phyloP scores from a whole-genome alignment of 2,888 invertebrate genomes.

The Agrypnus murinus region DNA sequence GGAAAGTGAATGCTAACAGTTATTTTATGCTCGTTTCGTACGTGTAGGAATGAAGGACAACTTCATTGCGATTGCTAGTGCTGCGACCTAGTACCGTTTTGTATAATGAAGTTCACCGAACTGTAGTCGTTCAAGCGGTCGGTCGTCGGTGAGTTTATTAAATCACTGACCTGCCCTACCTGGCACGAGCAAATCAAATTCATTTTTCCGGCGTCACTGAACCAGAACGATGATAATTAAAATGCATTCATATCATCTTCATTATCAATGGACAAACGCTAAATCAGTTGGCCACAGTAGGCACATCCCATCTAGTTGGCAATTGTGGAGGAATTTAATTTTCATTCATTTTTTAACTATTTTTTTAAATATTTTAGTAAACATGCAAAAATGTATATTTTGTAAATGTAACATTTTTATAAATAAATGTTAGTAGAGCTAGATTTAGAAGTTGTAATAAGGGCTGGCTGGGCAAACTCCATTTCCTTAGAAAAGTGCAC shows the following conservation, averaged over 20 bases:
- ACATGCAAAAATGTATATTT: too few species aligned
- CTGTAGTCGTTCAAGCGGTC: conserved; percentile 1
- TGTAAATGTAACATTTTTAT: too few species aligned
- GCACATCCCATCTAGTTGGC: conserved; percentile 4
- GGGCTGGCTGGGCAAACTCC: too few species aligned
- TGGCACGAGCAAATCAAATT: conserved; percentile 18
- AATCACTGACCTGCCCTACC: conserved; percentile 33
- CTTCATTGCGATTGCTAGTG: conserved; percentile 5
- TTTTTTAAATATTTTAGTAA: too few species aligned
- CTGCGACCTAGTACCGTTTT: conserved; percentile 18
- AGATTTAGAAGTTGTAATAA: too few species aligned
- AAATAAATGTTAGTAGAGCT: too few species aligned
- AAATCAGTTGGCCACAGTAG: not conserved
- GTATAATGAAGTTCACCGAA: conserved; percentile 24
- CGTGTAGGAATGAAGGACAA: conserved; percentile 15
- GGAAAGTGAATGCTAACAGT: conserved; percentile 17
- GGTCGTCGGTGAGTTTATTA: conserved; percentile 24
- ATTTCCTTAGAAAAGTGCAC: too few species aligned
- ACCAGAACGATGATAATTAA: conserved; percentile 29
- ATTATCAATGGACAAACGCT: not conserved
- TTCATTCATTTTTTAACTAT: not conserved
- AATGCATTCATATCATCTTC: not conserved
- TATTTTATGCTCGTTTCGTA: conserved; percentile 11
- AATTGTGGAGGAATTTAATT: not conserved
- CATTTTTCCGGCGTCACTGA: conserved; percentile 21